phyloP scores from a whole-genome alignment of 2,797 vertebrate species.

The Tadarida brasiliensis region DNA sequence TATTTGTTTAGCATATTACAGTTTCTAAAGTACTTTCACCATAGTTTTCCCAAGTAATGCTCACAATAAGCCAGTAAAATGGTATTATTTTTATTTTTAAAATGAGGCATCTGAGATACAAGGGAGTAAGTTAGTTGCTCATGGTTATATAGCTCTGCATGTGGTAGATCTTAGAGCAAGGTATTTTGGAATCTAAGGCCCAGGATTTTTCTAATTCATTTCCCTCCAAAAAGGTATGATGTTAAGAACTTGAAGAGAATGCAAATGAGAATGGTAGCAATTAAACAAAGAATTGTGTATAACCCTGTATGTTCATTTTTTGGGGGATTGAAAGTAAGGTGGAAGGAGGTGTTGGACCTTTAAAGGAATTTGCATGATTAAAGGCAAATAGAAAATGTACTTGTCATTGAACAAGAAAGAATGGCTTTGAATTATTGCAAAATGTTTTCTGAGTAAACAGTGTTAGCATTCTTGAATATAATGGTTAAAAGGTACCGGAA shows the following conservation, averaged over 20 bases:
- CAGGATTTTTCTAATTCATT: neutral
- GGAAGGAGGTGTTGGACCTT: neutral
- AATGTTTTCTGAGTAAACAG: slow-evolving; percentile 16
- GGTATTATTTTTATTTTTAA: slow-evolving; percentile 28
- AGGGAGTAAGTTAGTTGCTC: neutral
- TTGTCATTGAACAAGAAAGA: neutral
- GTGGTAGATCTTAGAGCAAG: neutral
- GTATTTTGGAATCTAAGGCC: neutral
- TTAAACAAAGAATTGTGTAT: neutral
- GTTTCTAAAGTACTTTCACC: neutral
- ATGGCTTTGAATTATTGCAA: neutral
- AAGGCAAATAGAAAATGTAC: neutral
- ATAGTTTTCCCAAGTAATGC: slow-evolving; percentile 1
- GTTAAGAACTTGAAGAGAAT: neutral
- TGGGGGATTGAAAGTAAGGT: neutral
- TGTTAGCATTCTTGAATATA: neutral
- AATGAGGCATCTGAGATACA: neutral
- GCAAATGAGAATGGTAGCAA: neutral
- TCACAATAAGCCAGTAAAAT: slow-evolving; percentile 15
- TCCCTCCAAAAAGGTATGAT: neutral
- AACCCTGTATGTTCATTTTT: neutral
- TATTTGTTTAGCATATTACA: neutral
- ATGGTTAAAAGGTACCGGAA: neutral
- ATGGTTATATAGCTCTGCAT: neutral
- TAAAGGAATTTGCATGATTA: neutral